Percentiles rank a stretch among this genome's conserved stretches.
These are phyloP conservation scores for Pogonus chalceus DNA, from an alignment of 1,140 invertebrate genomes.

Conservation along the genomic window DNA sequence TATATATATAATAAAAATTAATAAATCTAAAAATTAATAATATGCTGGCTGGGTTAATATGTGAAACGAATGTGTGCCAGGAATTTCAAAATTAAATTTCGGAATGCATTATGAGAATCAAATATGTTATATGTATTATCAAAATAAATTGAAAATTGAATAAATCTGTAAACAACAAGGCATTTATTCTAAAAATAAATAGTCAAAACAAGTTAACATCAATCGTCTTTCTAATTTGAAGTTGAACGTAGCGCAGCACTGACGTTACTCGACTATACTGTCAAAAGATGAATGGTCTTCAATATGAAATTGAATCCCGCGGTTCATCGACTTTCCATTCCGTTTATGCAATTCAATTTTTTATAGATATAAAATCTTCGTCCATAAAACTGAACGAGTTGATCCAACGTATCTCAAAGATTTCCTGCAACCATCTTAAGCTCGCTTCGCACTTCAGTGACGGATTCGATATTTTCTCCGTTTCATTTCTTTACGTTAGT, in stretches of 20 bases:
- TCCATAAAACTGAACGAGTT: slow-evolving; percentile 3
- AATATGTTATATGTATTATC: background rate
- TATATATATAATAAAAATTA: too few species aligned
- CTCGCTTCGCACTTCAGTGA: too few species aligned
- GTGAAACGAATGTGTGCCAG: too few species aligned
- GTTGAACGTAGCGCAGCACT: background rate
- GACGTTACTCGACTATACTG: background rate
- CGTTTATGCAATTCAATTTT: slow-evolving; percentile 11
- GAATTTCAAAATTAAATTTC: too few species aligned
- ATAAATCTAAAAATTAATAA: too few species aligned
- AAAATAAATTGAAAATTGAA: background rate
- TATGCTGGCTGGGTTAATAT: too few species aligned
- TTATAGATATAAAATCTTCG: slow-evolving; percentile 3
- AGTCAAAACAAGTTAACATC: background rate
- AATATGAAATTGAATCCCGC: slow-evolving; percentile 39
- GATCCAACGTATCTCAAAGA: background rate
- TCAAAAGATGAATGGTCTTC: slow-evolving; percentile 31
- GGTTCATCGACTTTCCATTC: slow-evolving; percentile 42
- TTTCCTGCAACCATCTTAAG: too few species aligned
- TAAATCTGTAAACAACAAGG: too few species aligned
- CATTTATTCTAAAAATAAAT: background rate
- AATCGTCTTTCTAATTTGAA: background rate
- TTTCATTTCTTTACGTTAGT: too few species aligned
- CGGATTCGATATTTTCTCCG: too few species aligned
- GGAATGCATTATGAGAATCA: too few species aligned